Base-by-base conservation (phyloP, 2,113 vertebrate genomes). In the Sus scrofa region DNA sequence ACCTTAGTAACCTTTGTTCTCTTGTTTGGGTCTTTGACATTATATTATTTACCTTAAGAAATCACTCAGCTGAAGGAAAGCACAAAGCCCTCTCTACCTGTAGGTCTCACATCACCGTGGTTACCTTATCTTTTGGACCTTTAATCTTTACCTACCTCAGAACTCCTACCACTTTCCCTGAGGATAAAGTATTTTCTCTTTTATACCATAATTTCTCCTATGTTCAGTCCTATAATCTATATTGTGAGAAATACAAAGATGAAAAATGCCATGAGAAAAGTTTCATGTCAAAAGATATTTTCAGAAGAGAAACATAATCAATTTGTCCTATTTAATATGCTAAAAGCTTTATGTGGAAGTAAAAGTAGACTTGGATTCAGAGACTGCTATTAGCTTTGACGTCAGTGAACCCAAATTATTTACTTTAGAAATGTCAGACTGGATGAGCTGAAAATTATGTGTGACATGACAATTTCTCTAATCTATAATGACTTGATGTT, bases 151-250 rank as follows among this genome's bases (percentile, higher is more conserved):
- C 32, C 4, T 96, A 94, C 18, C 79, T 96, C 10, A 52, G 88
- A 67, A 85, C 89, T 50, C 85, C 88, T 12, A 79, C 62, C 4
- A 94, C 65, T n/a, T 96, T 62, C 15, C 86, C 91, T 19, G 90
- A 95, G 4, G 91, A 95, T 12, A 97, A 97, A 90, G 27, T 96
- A 1, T 89, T 97, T 18, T 91, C 96, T 0, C 0, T 96, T 96
- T 90, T 97, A 97, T 2, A 97, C 89, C 3, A 65, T 65, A 30
- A 56, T 94, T 44, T 70, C 50, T 27, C 90, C 93, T 8, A 87
- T 96, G 95, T 58, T 97, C 52, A 96, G 89, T 44, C 92, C 92
- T 1, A 39, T 96, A n/a, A 93, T 97, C 68, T 96, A 96, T 1
- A 97, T 54, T 0, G 60, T 96, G 73, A 96, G 92, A 62, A 97